Evolutionary conservation across 2,797 vertebrate species (phyloP).

Genomic region (Podargus strigoides): DNA sequence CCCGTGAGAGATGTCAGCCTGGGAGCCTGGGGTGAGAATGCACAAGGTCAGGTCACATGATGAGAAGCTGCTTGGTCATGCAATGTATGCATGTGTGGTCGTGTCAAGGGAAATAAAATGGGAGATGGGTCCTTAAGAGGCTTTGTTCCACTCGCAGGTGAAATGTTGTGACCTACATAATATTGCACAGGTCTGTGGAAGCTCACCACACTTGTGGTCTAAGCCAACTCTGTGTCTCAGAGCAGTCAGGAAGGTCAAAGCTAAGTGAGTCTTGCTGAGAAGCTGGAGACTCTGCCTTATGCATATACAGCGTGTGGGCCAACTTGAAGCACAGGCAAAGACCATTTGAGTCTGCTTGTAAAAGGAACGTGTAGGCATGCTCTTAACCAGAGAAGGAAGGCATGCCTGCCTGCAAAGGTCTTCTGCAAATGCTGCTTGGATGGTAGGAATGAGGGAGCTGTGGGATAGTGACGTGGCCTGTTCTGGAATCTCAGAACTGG

Average conservation of each 20-base stretch:
- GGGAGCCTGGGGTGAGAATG: neutral
- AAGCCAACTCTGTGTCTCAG: neutral
- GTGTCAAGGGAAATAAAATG: neutral
- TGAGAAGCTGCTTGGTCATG: neutral
- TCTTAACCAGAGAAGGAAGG: neutral
- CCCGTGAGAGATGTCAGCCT: neutral
- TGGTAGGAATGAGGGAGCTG: neutral
- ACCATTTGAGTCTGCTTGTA: neutral
- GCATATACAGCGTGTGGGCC: fast-evolving
- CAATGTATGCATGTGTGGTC: fast-evolving
- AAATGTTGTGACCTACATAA: neutral
- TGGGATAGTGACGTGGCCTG: neutral
- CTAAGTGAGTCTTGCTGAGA: neutral
- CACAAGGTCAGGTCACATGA: neutral
- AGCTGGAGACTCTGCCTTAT: neutral
- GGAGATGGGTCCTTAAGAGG: neutral
- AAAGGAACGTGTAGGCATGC: neutral
- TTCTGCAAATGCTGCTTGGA: neutral
- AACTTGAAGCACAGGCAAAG: neutral
- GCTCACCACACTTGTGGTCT: neutral
- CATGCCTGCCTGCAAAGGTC: neutral
- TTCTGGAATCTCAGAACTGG: neutral
- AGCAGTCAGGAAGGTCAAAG: neutral
- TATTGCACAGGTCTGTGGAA: neutral
- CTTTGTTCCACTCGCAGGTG: neutral